A percentile compares a stretch with the other conserved stretches of the same genome.
Evolutionary conservation across 2,888 invertebrate species (phyloP).

Genomic region (Teleogryllus oceanicus): DNA sequence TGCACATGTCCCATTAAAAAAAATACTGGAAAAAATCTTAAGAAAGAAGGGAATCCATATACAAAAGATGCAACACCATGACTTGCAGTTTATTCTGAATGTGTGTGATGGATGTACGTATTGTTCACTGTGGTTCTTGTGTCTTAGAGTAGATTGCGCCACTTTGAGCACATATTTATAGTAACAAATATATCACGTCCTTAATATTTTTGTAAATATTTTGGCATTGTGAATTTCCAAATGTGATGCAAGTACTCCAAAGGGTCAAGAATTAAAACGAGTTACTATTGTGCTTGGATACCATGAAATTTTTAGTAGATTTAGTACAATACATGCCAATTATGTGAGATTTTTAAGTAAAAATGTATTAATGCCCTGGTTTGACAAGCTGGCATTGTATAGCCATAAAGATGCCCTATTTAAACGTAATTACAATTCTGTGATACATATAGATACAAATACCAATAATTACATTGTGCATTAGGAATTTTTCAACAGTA

Average conservation of each 20-base stretch:
- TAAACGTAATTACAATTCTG: not conserved
- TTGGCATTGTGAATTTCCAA: constrained; percentile 20
- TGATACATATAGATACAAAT: constrained; percentile 1
- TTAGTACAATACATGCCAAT: not conserved
- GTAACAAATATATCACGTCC: constrained; percentile 19
- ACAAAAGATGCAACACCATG: not conserved
- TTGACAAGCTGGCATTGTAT: constrained; percentile 2
- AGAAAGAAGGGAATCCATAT: too few relatives aligned
- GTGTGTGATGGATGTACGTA: constrained; percentile 5
- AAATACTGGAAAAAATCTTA: too few relatives aligned
- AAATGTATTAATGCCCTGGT: not conserved
- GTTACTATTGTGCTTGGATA: constrained; percentile 18
- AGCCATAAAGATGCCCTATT: not conserved
- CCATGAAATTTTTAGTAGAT: not conserved
- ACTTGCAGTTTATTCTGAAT: not conserved
- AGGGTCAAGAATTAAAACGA: constrained; percentile 7
- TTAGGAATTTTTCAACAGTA: not conserved
- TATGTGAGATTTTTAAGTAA: not conserved
- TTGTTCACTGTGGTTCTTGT: constrained; percentile 4
- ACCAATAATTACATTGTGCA: constrained; percentile 2
- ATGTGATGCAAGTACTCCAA: not conserved
- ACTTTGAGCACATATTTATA: constrained; percentile 24
- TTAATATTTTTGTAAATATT: constrained; percentile 29
- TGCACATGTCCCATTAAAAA: too few relatives aligned
- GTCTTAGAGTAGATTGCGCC: not conserved